Conservation (phyloP, 2,888 invertebrate genomes). For the Tenthredo livida region DNA sequence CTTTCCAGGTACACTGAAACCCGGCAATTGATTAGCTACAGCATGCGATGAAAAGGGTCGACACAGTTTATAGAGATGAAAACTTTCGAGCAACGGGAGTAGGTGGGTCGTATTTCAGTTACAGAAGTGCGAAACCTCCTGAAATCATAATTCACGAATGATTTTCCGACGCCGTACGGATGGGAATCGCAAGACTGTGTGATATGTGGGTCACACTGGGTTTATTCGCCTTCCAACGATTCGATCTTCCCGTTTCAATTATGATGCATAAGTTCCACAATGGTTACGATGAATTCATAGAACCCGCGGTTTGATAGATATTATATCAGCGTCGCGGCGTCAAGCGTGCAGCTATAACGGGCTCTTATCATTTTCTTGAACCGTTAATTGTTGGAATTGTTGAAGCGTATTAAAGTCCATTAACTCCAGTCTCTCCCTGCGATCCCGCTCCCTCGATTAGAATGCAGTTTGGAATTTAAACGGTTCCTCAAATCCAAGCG, state of each 20-base stretch:
- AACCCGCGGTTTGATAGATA: background rate
- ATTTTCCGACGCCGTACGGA: background rate
- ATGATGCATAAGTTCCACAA: constrained; percentile 16
- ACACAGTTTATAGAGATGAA: constrained; percentile 28
- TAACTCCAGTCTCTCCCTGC: background rate
- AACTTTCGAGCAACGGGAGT: background rate
- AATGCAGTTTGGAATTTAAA: constrained; percentile 8
- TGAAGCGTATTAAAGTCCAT: background rate
- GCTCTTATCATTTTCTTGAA: background rate
- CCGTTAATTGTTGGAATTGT: constrained; percentile 15
- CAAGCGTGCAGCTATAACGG: background rate
- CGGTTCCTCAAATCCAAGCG: background rate
- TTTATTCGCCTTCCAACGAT: background rate
- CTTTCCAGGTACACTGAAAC: constrained; percentile 54
- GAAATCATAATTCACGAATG: background rate
- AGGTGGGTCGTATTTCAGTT: constrained; percentile 47
- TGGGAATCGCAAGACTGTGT: constrained; percentile 3
- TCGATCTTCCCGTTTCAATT: constrained; percentile 24
- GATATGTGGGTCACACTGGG: constrained; percentile 21
- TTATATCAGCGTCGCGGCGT: background rate
- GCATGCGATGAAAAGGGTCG: constrained; percentile 27
- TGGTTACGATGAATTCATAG: constrained; percentile 17
- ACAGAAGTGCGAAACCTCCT: background rate
- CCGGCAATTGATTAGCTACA: constrained; percentile 19
- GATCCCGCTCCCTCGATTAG: background rate